Percentiles rank a stretch among this genome's conserved stretches.
Evolutionary conservation across 2,888 invertebrate genomes (phyloP).

Genomic region (Lissonota sp.): DNA sequence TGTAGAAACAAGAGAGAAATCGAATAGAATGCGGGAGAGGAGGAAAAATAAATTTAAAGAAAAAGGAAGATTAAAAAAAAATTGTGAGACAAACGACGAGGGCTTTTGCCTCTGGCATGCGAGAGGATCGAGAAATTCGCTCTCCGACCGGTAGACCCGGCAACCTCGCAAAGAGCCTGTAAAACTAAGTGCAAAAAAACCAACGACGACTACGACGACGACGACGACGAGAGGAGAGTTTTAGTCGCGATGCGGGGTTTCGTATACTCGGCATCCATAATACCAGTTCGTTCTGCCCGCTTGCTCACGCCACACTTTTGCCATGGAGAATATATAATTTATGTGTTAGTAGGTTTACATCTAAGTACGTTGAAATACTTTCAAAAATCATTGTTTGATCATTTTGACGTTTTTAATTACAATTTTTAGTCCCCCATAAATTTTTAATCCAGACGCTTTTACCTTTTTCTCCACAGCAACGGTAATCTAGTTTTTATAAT

Average conservation of each 20-base stretch:
- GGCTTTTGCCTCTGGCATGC: slow-evolving; percentile 49
- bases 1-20: slow-evolving; percentile 34
- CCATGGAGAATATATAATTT: slow-evolving; percentile 10
- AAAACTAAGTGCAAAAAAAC: slow-evolving; percentile 78
- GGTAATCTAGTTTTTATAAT: too few relatives aligned
- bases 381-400: too few relatives aligned
- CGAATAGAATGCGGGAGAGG: slow-evolving; percentile 46
- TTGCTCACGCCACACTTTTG: slow-evolving; percentile 14
- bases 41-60: slow-evolving; percentile 24
- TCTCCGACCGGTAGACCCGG: slow-evolving; percentile 72
- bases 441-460: too few relatives aligned
- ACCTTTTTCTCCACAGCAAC: too few relatives aligned
- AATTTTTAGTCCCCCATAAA: too few relatives aligned
- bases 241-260: slow-evolving; percentile 60
- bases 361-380: too few relatives aligned
- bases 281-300: slow-evolving; percentile 31
- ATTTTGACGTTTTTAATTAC: too few relatives aligned
- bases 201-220: slow-evolving; percentile 67
- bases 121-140: slow-evolving; percentile 60
- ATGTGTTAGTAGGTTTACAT: too few relatives aligned
- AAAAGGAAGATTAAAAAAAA: neutral
- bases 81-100: slow-evolving; percentile 59
- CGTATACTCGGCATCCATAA: slow-evolving; percentile 33
- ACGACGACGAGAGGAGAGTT: slow-evolving; percentile 64
- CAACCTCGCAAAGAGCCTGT: slow-evolving; percentile 78